A percentile compares a stretch with the other conserved stretches of the same genome.
phyloP scores from a whole-genome alignment of 2,113 vertebrate species.

The Periophthalmodon schlosseri region DNA sequence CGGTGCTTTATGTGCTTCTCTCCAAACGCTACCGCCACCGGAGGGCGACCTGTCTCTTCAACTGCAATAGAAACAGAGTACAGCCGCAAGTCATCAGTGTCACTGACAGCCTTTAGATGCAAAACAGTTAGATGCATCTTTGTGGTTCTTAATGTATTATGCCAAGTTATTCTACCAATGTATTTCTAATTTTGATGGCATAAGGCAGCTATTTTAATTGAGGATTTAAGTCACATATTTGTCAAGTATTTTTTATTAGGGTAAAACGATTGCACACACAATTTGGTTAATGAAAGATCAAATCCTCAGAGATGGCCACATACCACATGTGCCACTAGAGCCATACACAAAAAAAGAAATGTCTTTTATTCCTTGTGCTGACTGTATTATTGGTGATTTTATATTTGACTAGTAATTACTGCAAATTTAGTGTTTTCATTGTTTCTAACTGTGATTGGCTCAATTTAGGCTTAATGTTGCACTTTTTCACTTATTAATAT shows the following conservation, averaged over 20 bases:
- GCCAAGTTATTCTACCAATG: not conserved
- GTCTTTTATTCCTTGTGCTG: not conserved
- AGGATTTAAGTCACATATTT: not conserved
- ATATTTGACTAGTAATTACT: not conserved
- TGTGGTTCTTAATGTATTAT: not conserved
- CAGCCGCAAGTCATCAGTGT: constrained; percentile 61
- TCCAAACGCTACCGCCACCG: constrained; percentile 67
- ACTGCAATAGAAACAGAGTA: constrained; percentile 64
- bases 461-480: not conserved
- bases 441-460: not conserved
- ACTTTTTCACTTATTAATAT: not conserved
- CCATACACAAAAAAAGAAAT: not conserved
- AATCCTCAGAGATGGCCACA: not conserved
- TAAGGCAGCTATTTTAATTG: not conserved
- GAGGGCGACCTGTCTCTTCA: constrained; percentile 61
- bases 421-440: too few relatives aligned
- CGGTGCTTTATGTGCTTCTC: constrained; percentile 71
- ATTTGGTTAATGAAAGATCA: not conserved
- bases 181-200: not conserved
- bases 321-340: not conserved
- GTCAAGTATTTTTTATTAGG: not conserved
- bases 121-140: not conserved
- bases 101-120: constrained; percentile 61
- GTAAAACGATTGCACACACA: not conserved
- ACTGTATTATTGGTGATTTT: not conserved